Evolutionary conservation across 2,888 invertebrate genomes (phyloP), one percentile per base, ranked within the genome.

Genomic region (Brenthis hecate): DNA sequence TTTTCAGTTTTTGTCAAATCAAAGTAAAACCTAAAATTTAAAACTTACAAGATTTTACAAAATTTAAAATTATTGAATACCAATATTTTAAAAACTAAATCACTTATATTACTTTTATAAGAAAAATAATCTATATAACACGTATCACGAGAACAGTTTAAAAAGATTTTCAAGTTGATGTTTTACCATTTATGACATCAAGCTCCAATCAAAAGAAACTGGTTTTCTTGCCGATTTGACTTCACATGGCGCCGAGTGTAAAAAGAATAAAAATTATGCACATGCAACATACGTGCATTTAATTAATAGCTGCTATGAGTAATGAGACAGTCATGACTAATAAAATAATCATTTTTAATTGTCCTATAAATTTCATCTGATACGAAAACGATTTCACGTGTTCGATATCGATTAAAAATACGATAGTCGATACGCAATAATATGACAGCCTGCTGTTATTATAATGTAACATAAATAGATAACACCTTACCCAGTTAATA

Each of bases 221-320:
- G 75, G 74, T 79, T 78, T 76, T 72, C 76, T 28, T 28, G 28
- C 4, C 28, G 28, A 73, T 73, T 77, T 76, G 73, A 78, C 79
- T 81, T 79, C 77, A 77, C 79, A 78, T 81, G 85, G 84, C 86
- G 84, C 83, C 82, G 76, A 64, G 75, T 72, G 77, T 76, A 81
- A 83, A 86, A 83, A 85, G 81, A 76, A 58, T 58, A 58, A 55
- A 68, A 70, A 69, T 36, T 68, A 71, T 68, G 67, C 73, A 61
- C 62, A 66, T 61, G 67, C 62, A 55, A 62, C 36, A 61, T 56
- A 43, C 65, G 62, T 57, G 57, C 47, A 47, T 23, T 13, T 67
- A 71, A 71, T 65, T 65, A 63, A 70, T 68, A 63, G 50, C 53
- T 53, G 60, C 55, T 51, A 66, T 64, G 61, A 64, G 63, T 68